A percentile compares a stretch with the other conserved stretches of the same genome.
Evolutionary conservation across 2,888 invertebrate genomes (phyloP).

Genomic region (Drosophila koepferae): DNA sequence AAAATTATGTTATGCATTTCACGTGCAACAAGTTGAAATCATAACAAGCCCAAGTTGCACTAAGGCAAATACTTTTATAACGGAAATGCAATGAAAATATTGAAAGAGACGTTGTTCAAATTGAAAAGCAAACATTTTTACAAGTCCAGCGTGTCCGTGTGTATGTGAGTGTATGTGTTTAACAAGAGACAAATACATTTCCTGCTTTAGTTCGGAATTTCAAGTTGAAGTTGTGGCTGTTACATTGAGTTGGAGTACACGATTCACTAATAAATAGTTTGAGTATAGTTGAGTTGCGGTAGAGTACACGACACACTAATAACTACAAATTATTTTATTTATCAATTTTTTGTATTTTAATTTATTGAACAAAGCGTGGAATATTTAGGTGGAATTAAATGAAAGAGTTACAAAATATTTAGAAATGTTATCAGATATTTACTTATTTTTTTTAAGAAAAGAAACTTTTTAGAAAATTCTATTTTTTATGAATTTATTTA

Average conservation of each 20-base stretch:
- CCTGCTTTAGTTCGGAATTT: constrained; percentile 43
- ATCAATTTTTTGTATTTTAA: no score
- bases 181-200: constrained; percentile 54
- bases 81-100: constrained; percentile 79
- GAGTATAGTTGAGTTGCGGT: background rate
- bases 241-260: background rate
- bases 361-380: no score
- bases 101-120: constrained; percentile 60
- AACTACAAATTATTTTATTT: no score
- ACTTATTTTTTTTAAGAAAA: no score
- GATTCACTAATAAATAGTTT: background rate
- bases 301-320: background rate
- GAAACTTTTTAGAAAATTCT: no score
- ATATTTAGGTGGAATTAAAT: no score
- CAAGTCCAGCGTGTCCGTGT: constrained; percentile 21
- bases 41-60: constrained; percentile 68
- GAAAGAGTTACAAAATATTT: no score
- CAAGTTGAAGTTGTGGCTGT: constrained; percentile 5
- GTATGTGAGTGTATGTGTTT: constrained; percentile 4
- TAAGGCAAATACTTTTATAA: constrained; percentile 56
- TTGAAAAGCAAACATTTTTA: constrained; percentile 47
- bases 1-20: constrained; percentile 76
- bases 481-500: no score
- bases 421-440: no score
- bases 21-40: constrained; percentile 82